These are phyloP conservation scores for Lithosia quadra DNA, from an alignment of 2,888 invertebrate species.

Conservation along the genomic window DNA sequence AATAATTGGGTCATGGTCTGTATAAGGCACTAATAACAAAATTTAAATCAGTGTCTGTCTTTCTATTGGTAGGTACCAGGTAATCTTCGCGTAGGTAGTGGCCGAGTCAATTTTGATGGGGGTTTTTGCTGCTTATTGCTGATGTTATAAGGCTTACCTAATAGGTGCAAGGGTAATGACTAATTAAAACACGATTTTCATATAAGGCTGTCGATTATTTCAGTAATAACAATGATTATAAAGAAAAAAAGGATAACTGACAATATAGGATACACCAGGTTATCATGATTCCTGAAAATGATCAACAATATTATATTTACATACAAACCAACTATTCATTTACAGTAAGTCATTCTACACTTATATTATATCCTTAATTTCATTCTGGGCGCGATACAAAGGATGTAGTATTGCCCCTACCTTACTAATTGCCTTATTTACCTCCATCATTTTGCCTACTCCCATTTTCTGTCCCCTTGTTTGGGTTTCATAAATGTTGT, in stretches of 20 bases:
- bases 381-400: slow-evolving; percentile 39
- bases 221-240: not conserved
- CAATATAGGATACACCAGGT: not conserved
- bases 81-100: no score
- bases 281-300: not conserved
- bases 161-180: no score
- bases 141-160: no score
- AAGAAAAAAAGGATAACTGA: not conserved
- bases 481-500: slow-evolving; percentile 65
- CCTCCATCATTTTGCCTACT: slow-evolving; percentile 51
- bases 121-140: no score
- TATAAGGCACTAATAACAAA: no score
- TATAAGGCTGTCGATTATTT: not conserved
- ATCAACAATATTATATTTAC: not conserved
- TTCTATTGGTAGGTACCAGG: no score
- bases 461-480: slow-evolving; percentile 58
- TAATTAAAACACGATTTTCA: not conserved
- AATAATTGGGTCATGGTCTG: no score
- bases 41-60: no score
- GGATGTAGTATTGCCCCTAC: slow-evolving; percentile 30
- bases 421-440: slow-evolving; percentile 67
- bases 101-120: no score
- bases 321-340: not conserved
- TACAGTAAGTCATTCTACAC: slow-evolving; percentile 33
- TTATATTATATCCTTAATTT: not conserved